Conservation (phyloP, 1,140 invertebrate species). For the Drosophila cardini region DNA sequence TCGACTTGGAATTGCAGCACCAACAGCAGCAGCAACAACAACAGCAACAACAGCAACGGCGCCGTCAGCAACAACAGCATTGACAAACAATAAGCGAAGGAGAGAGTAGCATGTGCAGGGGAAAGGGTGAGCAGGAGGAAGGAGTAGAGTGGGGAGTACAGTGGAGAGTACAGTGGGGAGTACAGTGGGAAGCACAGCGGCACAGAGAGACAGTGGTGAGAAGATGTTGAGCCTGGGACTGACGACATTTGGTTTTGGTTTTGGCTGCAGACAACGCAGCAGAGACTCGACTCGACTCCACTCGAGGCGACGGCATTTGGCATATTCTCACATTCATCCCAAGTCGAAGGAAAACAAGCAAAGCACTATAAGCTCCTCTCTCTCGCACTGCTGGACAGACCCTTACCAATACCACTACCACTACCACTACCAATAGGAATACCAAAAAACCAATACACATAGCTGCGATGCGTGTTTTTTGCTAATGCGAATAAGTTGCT, state of each 20-base stretch:
- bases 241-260: slow-evolving; percentile 41
- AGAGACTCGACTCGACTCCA: slow-evolving; percentile 26
- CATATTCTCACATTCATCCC: slow-evolving; percentile 79
- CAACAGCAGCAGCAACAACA: slow-evolving; percentile 33
- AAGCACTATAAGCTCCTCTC: slow-evolving; percentile 42
- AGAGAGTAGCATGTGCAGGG: neutral
- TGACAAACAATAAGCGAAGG: slow-evolving; percentile 67
- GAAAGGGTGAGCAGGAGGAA: too few relatives aligned
- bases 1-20: slow-evolving; percentile 36
- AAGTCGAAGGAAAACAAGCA: slow-evolving; percentile 40
- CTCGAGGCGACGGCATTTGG: slow-evolving; percentile 62
- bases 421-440: slow-evolving; percentile 24
- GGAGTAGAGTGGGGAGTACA: too few relatives aligned
- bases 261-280: slow-evolving; percentile 35
- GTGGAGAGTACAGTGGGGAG: neutral
- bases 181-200: neutral
- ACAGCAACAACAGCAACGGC: slow-evolving; percentile 24
- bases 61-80: slow-evolving; percentile 32
- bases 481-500: slow-evolving; percentile 79
- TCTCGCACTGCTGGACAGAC: neutral
- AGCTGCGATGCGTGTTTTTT: slow-evolving; percentile 65
- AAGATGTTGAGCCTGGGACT: slow-evolving; percentile 7
- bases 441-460: slow-evolving; percentile 36
- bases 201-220: neutral
- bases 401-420: slow-evolving; percentile 3